Evolutionary conservation across 1,140 invertebrate species (phyloP).

Genomic region (Solenopsis fugax): DNA sequence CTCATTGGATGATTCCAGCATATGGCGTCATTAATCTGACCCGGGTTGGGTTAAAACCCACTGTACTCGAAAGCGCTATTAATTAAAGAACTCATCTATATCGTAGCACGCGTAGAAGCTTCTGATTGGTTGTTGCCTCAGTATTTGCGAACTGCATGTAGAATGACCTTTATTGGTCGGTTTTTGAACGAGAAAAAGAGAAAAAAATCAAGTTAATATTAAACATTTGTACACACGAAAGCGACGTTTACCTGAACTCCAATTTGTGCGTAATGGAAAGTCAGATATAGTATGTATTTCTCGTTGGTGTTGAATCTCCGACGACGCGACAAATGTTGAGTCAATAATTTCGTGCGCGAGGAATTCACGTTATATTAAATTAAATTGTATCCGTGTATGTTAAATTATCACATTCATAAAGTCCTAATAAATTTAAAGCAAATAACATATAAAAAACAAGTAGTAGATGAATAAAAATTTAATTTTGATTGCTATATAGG

Average conservation of each 20-base stretch:
- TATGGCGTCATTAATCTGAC: too few relatives aligned
- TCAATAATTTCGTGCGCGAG: slow-evolving; percentile 16
- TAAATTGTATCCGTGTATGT: neutral
- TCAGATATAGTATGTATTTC: slow-evolving; percentile 8
- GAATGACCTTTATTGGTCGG: neutral
- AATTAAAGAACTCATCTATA: too few relatives aligned
- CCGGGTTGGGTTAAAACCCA: too few relatives aligned
- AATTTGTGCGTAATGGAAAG: slow-evolving; percentile 29
- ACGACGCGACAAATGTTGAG: slow-evolving; percentile 21
- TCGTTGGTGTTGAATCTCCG: slow-evolving; percentile 9
- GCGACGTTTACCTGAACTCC: neutral
- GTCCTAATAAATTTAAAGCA: neutral
- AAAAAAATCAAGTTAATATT: slow-evolving; percentile 28
- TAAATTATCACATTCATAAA: neutral
- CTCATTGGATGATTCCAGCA: too few relatives aligned
- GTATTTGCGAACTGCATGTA: too few relatives aligned
- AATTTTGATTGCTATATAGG: neutral
- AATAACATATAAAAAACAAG: neutral
- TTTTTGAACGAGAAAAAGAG: neutral
- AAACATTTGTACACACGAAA: slow-evolving; percentile 8
- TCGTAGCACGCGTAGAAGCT: too few relatives aligned
- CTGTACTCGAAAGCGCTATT: too few relatives aligned
- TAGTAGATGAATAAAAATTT: slow-evolving; percentile 5
- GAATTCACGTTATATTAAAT: slow-evolving; percentile 14
- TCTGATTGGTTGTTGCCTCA: too few relatives aligned